Percentiles rank a stretch among this genome's conserved stretches.
These are phyloP conservation scores for Craseonycteris thonglongyai DNA, from an alignment of 2,113 vertebrate genomes.

Conservation along the genomic window DNA sequence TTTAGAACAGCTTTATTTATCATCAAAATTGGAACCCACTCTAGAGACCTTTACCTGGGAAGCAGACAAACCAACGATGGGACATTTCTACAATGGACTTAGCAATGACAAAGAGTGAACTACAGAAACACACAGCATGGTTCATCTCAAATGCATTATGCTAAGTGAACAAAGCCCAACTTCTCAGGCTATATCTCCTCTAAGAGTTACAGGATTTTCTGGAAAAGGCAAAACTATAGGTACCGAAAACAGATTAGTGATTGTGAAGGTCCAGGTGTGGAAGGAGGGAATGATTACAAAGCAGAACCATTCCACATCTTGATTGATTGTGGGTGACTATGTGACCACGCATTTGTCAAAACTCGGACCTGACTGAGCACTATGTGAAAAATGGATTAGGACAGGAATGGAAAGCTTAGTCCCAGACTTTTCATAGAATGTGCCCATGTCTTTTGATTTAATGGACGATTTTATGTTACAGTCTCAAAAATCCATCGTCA, in stretches of 20 bases:
- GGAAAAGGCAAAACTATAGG: background rate
- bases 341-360: background rate
- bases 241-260: background rate
- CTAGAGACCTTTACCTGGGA: background rate
- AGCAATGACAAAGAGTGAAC: background rate
- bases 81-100: background rate
- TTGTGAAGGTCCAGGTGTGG: background rate
- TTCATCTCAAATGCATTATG: background rate
- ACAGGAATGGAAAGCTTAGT: background rate
- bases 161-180: background rate
- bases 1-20: background rate
- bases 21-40: background rate
- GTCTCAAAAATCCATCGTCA: background rate
- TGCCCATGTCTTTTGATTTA: background rate
- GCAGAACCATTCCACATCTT: background rate
- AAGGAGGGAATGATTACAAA: background rate
- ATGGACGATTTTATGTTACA: background rate
- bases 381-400: background rate
- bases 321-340: background rate
- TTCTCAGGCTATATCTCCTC: background rate
- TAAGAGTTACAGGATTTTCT: background rate
- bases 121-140: no score
- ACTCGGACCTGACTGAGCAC: background rate
- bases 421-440: background rate
- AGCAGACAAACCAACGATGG: background rate